Percentiles rank a stretch among this genome's conserved stretches.
phyloP scores from a whole-genome alignment of 2,888 invertebrate genomes.

The Drosophila borealis region DNA sequence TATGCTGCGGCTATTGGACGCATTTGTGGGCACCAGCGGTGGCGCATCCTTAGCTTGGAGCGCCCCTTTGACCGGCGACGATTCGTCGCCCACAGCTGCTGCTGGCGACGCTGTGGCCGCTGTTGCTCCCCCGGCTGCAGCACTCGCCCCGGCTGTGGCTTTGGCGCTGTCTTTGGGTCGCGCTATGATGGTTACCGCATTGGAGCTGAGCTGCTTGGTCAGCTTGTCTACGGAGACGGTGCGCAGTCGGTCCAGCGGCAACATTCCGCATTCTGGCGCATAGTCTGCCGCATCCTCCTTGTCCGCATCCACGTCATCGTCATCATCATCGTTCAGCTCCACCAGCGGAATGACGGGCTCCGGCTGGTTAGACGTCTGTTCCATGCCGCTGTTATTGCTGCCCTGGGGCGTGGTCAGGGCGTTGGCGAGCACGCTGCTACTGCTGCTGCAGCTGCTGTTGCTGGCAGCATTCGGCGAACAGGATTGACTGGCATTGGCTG shows the following conservation, averaged over 20 bases:
- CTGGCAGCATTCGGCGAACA: conserved; percentile 3
- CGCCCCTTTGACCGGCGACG: conserved; percentile 4
- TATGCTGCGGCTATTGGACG: conserved; percentile 82
- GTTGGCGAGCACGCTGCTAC: conserved; percentile 42
- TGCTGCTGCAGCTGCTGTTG: conserved; percentile 7
- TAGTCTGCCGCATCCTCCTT: conserved; percentile 20
- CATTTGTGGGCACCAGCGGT: conserved; percentile 46
- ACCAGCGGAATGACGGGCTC: conserved; percentile 65
- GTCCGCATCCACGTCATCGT: conserved; percentile 39
- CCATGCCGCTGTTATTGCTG: conserved; percentile 8
- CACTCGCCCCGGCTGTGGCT: not conserved
- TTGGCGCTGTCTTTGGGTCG: conserved; percentile 76
- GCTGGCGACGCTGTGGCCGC: conserved; percentile 47
- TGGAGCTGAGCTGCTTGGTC: conserved; percentile 82
- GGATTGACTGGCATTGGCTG: conserved; percentile 3
- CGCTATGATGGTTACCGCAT: conserved; percentile 84
- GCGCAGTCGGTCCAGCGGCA: conserved; percentile 44
- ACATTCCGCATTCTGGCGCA: conserved; percentile 4
- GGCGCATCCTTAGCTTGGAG: conserved; percentile 56
- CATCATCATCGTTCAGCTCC: conserved; percentile 76
- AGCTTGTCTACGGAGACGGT: conserved; percentile 82
- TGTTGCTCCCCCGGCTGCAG: conserved; percentile 8
- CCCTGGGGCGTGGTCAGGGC: conserved; percentile 21
- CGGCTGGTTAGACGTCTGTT: conserved; percentile 4
- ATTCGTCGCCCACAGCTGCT: conserved; percentile 18